Evolutionary conservation across 2,113 vertebrate species (phyloP).

Genomic region (Seriola quinqueradiata): DNA sequence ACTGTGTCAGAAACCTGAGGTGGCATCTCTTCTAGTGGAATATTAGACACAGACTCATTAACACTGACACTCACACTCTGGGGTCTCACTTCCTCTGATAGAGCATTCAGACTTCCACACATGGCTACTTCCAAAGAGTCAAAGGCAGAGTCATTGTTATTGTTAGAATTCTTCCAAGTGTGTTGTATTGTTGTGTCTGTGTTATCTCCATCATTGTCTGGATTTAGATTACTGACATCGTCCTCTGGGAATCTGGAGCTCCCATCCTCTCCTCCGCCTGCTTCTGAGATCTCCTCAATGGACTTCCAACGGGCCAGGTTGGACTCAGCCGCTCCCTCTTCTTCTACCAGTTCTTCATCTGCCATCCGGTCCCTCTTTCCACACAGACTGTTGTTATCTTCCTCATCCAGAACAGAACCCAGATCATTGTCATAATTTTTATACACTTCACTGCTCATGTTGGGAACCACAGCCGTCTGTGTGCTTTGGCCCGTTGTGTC

Average conservation of each 20-base stretch:
- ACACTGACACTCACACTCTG: constrained; percentile 68
- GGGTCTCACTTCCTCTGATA: constrained; percentile 80
- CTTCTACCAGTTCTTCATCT: constrained; percentile 67
- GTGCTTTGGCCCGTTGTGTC: constrained; percentile 72
- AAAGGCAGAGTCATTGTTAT: constrained; percentile 61
- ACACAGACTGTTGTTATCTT: constrained; percentile 79
- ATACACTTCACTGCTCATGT: constrained; percentile 56
- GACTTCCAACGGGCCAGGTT: constrained; percentile 82
- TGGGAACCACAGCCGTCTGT: constrained; percentile 59
- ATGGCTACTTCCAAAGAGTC: constrained; percentile 60
- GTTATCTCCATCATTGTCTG: constrained; percentile 65
- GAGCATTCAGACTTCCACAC: constrained; percentile 81
- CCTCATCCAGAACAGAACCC: constrained; percentile 68
- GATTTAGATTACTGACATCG: constrained; percentile 83
- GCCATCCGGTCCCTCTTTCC: constrained; percentile 64
- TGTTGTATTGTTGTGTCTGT: constrained; percentile 60
- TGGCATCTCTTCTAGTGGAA: constrained; percentile 75
- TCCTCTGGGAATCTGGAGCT: constrained; percentile 77
- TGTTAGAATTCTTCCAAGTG: constrained; percentile 72
- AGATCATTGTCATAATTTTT: constrained; percentile 67
- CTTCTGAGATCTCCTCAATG: constrained; percentile 84
- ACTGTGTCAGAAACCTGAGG: constrained; percentile 30
- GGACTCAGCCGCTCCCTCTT: constrained; percentile 72
- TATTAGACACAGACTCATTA: constrained; percentile 79
- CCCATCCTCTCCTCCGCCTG: constrained; percentile 81